These are phyloP conservation scores for Drosophila cracens DNA, from an alignment of 2,888 invertebrate genomes.

Conservation along the genomic window DNA sequence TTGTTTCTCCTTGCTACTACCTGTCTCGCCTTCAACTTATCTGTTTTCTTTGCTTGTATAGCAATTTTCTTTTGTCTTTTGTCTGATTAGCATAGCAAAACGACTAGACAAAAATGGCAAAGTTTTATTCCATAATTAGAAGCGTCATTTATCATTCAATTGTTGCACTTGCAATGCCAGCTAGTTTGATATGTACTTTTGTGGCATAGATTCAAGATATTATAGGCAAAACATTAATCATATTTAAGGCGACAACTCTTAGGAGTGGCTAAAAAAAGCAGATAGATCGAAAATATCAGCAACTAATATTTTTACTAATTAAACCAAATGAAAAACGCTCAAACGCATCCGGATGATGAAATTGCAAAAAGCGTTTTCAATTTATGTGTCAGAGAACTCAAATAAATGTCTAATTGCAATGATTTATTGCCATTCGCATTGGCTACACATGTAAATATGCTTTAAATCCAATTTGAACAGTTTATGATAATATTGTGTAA, in stretches of 20 bases:
- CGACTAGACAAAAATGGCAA: constrained; percentile 35
- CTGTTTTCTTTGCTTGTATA: constrained; percentile 16
- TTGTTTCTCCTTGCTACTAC: constrained; percentile 14
- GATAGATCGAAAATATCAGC: not conserved
- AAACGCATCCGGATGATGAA: not conserved
- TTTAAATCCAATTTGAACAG: constrained; percentile 51
- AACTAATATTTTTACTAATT: not conserved
- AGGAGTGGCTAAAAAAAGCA: not conserved
- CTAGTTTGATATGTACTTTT: not conserved
- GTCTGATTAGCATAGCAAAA: constrained; percentile 51
- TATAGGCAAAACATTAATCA: constrained; percentile 5
- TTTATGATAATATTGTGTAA: constrained; percentile 25
- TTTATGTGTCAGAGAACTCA: constrained; percentile 6
- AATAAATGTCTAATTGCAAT: constrained; percentile 48
- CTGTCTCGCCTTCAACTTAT: constrained; percentile 30
- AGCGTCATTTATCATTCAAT: constrained; percentile 64
- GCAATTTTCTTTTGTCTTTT: constrained; percentile 29
- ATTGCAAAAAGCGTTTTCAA: constrained; percentile 10
- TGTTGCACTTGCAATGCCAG: constrained; percentile 20
- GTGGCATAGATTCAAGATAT: constrained; percentile 18
- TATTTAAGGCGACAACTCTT: not conserved
- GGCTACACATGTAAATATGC: constrained; percentile 12
- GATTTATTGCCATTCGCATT: constrained; percentile 38
- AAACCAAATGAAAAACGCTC: not conserved
- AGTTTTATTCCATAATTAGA: constrained; percentile 58